These are phyloP conservation scores for Mus spicilegus DNA, from an alignment of 2,113 vertebrate species.

Conservation along the genomic window DNA sequence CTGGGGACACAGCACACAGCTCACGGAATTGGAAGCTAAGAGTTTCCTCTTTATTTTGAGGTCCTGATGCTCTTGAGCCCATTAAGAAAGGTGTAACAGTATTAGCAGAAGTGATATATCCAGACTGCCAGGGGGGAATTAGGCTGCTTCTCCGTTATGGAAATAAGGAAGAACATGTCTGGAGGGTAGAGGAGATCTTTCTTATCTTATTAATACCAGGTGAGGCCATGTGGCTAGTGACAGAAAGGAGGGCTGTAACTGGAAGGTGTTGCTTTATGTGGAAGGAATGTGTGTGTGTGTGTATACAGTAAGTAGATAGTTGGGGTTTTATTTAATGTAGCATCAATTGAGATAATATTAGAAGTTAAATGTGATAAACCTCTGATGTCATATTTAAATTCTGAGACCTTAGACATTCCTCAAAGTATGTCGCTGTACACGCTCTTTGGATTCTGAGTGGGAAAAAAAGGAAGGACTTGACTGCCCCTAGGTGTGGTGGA, in stretches of 20 bases:
- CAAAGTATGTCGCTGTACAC: neutral
- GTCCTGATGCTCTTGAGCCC: neutral
- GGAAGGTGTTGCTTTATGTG: neutral
- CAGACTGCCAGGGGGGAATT: neutral
- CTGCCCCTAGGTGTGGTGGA: neutral
- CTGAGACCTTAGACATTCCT: neutral
- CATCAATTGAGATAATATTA: neutral
- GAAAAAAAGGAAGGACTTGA: neutral
- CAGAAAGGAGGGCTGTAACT: neutral
- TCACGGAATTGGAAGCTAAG: neutral
- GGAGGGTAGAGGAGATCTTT: neutral
- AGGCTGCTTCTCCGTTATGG: neutral
- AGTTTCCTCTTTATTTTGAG: neutral
- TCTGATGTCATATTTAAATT: neutral
- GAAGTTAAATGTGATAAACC: neutral
- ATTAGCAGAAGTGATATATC: neutral
- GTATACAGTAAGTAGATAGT: neutral
- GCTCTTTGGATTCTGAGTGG: neutral
- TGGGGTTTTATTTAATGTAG: neutral
- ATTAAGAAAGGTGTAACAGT: neutral
- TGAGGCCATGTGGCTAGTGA: neutral
- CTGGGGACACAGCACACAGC: neutral
- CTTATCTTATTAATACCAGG: neutral
- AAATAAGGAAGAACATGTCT: neutral
- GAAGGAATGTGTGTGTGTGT: neutral